phyloP scores from a whole-genome alignment of 2,113 vertebrate genomes.

The Trachemys scripta region DNA sequence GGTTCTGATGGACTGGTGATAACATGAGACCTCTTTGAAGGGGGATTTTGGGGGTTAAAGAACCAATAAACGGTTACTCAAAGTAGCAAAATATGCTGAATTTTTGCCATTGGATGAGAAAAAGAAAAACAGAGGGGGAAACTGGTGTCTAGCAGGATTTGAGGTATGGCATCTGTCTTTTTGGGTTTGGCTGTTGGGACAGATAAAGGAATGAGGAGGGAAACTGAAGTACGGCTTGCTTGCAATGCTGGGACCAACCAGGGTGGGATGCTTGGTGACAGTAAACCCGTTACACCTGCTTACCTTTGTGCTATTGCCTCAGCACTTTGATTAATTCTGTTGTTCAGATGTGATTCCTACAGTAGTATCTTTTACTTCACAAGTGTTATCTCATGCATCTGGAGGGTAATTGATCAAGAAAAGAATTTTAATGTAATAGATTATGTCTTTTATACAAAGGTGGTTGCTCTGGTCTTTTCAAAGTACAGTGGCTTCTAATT shows the following conservation, averaged over 20 bases:
- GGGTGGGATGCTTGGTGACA: background rate
- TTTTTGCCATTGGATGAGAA: background rate
- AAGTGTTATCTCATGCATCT: background rate
- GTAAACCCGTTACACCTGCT: background rate
- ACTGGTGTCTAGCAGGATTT: background rate
- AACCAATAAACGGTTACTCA: background rate
- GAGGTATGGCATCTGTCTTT: background rate
- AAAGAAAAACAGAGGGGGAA: background rate
- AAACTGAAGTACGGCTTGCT: background rate
- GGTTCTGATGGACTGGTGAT: background rate
- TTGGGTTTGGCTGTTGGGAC: background rate
- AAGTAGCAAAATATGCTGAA: background rate
- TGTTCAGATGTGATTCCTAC: background rate
- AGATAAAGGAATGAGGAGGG: background rate
- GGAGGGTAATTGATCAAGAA: background rate
- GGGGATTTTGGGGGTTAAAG: background rate
- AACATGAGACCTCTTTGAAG: background rate
- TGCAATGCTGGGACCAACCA: background rate
- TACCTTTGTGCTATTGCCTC: background rate
- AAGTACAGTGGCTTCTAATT: background rate
- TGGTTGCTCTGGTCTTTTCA: slow-evolving; percentile 7
- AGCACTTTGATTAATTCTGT: background rate
- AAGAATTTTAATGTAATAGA: background rate
- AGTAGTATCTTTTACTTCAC: background rate
- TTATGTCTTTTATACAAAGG: background rate